Evolutionary conservation across 2,888 invertebrate species (phyloP).

Genomic region (Fabriciana adippe): DNA sequence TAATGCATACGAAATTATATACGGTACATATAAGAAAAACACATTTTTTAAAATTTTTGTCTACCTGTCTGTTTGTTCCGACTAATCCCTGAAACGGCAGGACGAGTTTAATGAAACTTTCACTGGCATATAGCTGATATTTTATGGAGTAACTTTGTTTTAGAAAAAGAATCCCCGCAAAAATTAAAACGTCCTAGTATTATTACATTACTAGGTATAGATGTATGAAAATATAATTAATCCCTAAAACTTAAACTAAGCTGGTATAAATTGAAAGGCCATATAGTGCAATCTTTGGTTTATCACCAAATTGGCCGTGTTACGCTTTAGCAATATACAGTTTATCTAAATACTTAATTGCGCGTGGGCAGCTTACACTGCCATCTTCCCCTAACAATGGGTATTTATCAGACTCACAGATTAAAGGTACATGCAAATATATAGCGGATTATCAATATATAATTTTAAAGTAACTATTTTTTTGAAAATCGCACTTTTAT

Average conservation of each 20-base stretch:
- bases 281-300: slow-evolving; percentile 15
- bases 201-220: no score
- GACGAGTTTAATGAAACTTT: no score
- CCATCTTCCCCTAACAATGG: slow-evolving; percentile 41
- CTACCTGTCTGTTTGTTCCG: no score
- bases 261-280: neutral
- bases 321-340: slow-evolving; percentile 34
- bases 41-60: no score
- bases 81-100: no score
- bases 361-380: slow-evolving; percentile 41
- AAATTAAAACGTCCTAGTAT: no score
- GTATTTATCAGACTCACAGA: slow-evolving; percentile 38
- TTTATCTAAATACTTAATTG: slow-evolving; percentile 42
- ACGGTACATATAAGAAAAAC: no score
- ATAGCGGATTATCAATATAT: slow-evolving; percentile 9
- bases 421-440: slow-evolving; percentile 23
- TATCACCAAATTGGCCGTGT: slow-evolving; percentile 30
- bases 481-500: neutral
- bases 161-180: no score
- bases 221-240: neutral
- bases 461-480: neutral
- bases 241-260: neutral
- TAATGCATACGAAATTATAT: no score
- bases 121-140: no score
- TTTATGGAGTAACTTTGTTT: no score